Evolutionary conservation across 2,797 vertebrate species (phyloP), one percentile per base, ranked within the genome.

Genomic region (Malurus splendens): DNA sequence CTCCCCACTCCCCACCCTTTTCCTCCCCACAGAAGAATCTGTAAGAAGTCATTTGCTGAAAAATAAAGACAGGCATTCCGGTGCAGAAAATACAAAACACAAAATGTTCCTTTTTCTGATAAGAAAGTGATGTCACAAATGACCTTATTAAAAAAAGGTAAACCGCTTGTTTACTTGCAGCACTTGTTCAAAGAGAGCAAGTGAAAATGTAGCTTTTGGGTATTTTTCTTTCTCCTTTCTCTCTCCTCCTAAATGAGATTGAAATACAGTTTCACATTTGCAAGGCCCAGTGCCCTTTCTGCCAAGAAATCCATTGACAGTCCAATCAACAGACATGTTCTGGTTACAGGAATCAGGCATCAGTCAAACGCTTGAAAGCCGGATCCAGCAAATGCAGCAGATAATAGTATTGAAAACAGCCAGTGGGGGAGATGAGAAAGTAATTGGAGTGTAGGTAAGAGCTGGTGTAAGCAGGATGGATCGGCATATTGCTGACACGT

Each of bases 101-200:
- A 77, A 80, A 93, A 89, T 76, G 75, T 94, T 94, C 87, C 32
- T 79, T 86, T 84, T 93, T 91, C 86, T 81, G 89, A 82, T 93
- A 81, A 93, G 92, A 95, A 94, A 94, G 83, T 93, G 90, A 94
- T 96, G 95, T 96, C 93, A 76, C 82, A 87, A 93, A 94, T 96
- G 96, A 97, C 96, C 96, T 96, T 96, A 96, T 96, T 97, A 96
- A 93, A 96, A 95, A 92, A 89, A 94, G 75, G 85, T 90, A 89
- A 95, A 96, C 82, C 25, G 59, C 93, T 95, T 95, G 94, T 95
- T 97, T 96, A 96, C 91, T 94, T 92, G 92, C 93, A 95, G 90
- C 90, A 88, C 81, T 81, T 90, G 86, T 82, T 96, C 88, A 94
- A 89, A 93, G 91, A 87, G 50, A 92, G 78, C 90, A 89, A 90